Percentiles rank a stretch among this genome's conserved stretches.
These are phyloP conservation scores for Eptesicus fuscus DNA, from an alignment of 2,113 vertebrate genomes.

Conservation along the genomic window DNA sequence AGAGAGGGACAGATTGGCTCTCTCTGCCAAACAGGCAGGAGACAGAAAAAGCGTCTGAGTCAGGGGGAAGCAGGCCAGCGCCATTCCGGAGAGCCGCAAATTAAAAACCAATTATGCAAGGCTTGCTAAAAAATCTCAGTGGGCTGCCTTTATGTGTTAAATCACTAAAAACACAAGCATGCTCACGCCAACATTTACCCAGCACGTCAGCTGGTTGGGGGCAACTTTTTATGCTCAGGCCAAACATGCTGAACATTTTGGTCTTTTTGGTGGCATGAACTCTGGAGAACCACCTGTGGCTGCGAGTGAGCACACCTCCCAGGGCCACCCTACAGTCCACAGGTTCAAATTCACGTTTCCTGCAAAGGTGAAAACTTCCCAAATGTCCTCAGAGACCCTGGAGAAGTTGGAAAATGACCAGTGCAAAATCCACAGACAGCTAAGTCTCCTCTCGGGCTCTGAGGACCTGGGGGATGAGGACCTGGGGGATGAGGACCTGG, in stretches of 20 bases:
- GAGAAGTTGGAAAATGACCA: neutral
- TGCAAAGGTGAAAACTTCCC: neutral
- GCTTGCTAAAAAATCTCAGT: conserved; percentile 59
- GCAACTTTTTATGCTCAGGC: conserved; percentile 11
- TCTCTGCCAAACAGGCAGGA: conserved; percentile 57
- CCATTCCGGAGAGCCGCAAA: conserved; percentile 65
- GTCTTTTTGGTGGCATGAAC: conserved; percentile 2
- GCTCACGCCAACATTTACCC: conserved; percentile 39
- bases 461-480: neutral
- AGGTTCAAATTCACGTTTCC: neutral
- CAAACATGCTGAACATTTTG: neutral
- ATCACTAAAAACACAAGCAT: conserved; percentile 59
- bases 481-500: fast-evolving
- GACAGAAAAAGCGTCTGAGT: conserved; percentile 61
- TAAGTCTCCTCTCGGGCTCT: neutral
- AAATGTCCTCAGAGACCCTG: neutral
- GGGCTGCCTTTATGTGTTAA: conserved; percentile 52
- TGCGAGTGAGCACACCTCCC: neutral
- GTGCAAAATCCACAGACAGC: neutral
- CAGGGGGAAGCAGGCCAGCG: conserved; percentile 62
- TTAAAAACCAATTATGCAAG: conserved; percentile 73
- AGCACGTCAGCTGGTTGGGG: neutral
- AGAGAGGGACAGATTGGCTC: conserved; percentile 47
- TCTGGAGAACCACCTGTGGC: neutral
- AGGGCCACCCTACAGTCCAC: neutral